phyloP scores from a whole-genome alignment of 2,888 invertebrate species.

The Ptychoptera albimana region DNA sequence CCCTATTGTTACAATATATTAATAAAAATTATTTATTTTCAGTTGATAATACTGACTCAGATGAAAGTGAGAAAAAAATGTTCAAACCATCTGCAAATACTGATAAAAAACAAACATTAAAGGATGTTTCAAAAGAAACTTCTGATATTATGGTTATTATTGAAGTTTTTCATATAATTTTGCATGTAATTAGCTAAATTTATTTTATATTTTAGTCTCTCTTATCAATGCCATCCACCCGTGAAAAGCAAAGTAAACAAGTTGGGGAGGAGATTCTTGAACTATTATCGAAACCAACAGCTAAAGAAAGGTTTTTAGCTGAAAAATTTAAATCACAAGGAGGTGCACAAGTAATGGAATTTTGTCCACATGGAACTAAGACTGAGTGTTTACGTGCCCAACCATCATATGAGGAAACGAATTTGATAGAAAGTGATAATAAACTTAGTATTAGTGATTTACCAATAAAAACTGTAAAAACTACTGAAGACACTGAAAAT shows the following conservation, averaged over 20 bases:
- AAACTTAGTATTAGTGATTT: conserved; percentile 4
- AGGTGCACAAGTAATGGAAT: conserved; percentile 85
- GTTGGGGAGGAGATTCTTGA: conserved; percentile 92
- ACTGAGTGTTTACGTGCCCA: conserved; percentile 60
- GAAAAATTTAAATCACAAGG: conserved; percentile 94
- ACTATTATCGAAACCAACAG: conserved; percentile 85
- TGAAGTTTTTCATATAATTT: too few relatives aligned
- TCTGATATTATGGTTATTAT: conserved; percentile 17
- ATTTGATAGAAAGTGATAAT: conserved; percentile 10
- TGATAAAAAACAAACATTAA: conserved; percentile 42
- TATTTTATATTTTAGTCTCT: too few relatives aligned
- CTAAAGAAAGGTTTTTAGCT: conserved; percentile 87
- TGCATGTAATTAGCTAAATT: too few relatives aligned
- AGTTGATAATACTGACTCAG: conserved; percentile 27
- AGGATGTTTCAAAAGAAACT: conserved; percentile 31
- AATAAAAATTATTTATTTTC: conserved; percentile 6
- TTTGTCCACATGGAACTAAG: conserved; percentile 89
- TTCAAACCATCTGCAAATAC: conserved; percentile 31
- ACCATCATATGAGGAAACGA: conserved; percentile 27
- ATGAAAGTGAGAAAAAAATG: conserved; percentile 31
- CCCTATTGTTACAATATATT: background rate
- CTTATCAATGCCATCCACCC: conserved; percentile 87
- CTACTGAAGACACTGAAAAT: conserved; percentile 21
- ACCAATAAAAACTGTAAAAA: too few relatives aligned
- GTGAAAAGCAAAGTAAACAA: conserved; percentile 90